phyloP scores from a whole-genome alignment of 2,888 invertebrate genomes.

The Eupithecia centaureata region DNA sequence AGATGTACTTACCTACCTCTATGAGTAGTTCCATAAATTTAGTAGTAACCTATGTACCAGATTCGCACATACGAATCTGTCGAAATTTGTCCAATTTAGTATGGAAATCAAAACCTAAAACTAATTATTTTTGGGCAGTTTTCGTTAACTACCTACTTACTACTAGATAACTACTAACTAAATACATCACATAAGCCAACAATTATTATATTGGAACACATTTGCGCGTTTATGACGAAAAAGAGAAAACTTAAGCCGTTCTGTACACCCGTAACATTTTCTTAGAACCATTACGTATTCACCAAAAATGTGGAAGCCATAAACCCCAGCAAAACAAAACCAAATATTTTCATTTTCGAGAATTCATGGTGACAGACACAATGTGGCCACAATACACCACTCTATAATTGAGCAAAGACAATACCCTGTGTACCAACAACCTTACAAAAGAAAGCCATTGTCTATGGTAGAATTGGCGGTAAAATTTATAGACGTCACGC shows the following conservation, averaged over 20 bases:
- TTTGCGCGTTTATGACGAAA: background rate
- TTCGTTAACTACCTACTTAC: background rate
- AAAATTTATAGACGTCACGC: conserved; percentile 70
- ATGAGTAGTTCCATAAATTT: too few relatives aligned
- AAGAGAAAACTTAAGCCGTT: conserved; percentile 22
- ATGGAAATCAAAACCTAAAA: too few relatives aligned
- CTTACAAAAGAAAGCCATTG: conserved; percentile 56
- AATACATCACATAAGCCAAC: background rate
- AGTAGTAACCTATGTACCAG: too few relatives aligned
- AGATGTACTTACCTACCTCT: background rate
- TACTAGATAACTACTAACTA: too few relatives aligned
- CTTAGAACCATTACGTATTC: conserved; percentile 60
- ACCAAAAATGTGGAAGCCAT: conserved; percentile 72
- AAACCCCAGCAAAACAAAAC: conserved; percentile 59
- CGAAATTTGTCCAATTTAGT: too few relatives aligned
- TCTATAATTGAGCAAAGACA: conserved; percentile 81
- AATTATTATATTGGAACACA: background rate
- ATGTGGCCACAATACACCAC: conserved; percentile 67
- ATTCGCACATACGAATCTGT: too few relatives aligned
- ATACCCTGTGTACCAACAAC: conserved; percentile 66
- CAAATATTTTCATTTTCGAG: conserved; percentile 65
- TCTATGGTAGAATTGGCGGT: conserved; percentile 64
- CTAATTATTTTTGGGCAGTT: too few relatives aligned
- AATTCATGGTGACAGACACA: conserved; percentile 62
- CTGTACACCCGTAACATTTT: conserved; percentile 39